These are phyloP conservation scores for Dione juno DNA, from an alignment of 2,888 invertebrate genomes.

Conservation along the genomic window DNA sequence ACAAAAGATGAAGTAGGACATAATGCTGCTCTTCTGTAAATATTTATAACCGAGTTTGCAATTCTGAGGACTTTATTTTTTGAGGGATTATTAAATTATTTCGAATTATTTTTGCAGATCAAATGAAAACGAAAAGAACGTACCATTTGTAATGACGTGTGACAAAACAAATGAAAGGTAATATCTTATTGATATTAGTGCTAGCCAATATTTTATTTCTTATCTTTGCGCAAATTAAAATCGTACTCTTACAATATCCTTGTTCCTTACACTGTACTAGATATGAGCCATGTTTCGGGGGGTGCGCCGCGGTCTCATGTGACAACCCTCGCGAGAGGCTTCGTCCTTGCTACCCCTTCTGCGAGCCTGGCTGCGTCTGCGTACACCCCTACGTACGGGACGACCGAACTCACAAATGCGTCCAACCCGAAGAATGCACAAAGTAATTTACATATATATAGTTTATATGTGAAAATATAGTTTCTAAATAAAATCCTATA, in stretches of 20 bases:
- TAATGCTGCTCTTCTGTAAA: constrained; percentile 48
- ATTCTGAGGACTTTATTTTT: background rate
- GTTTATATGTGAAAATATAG: background rate
- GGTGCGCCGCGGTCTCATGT: constrained; percentile 74
- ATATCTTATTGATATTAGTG: background rate
- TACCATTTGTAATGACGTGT: constrained; percentile 61
- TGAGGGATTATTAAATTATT: background rate
- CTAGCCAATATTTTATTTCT: no score
- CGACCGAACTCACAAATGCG: constrained; percentile 78
- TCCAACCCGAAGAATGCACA: constrained; percentile 74
- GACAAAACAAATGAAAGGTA: constrained; percentile 74
- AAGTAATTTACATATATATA: constrained; percentile 57
- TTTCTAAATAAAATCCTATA: background rate
- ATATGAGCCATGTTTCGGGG: constrained; percentile 75
- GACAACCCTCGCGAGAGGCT: constrained; percentile 77
- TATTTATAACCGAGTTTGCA: constrained; percentile 12
- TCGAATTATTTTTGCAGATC: constrained; percentile 57
- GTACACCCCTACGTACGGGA: constrained; percentile 72
- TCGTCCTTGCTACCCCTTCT: constrained; percentile 79
- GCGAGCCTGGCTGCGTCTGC: constrained; percentile 77
- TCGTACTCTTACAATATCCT: no score
- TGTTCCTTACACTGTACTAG: constrained; percentile 44
- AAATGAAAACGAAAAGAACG: constrained; percentile 67
- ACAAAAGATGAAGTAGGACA: constrained; percentile 60
- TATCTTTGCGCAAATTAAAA: no score